Evolutionary conservation across 2,797 vertebrate species (phyloP).

Genomic region (Chelon labrosus): DNA sequence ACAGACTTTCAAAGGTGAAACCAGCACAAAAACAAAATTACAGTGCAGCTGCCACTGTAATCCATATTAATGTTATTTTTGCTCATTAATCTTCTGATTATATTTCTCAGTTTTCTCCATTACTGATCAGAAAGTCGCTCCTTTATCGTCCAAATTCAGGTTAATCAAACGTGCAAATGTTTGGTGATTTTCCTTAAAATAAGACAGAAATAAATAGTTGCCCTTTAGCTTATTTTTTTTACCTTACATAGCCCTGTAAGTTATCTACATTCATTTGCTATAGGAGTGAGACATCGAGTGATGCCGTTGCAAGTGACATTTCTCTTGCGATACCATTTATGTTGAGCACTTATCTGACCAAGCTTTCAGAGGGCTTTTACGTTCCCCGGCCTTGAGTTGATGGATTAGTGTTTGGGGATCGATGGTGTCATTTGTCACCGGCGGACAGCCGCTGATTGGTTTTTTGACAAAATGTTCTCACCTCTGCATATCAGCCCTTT

Average conservation of each 20-base stretch:
- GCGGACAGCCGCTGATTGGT: slow-evolving; percentile 26
- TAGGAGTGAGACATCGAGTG: slow-evolving; percentile 10
- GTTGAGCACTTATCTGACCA: not conserved
- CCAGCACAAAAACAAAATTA: not conserved
- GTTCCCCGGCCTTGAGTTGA: slow-evolving; percentile 26
- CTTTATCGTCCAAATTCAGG: not conserved
- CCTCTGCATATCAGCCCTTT: not conserved
- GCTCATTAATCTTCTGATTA: not conserved
- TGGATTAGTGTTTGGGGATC: slow-evolving; percentile 12
- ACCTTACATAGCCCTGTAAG: not conserved
- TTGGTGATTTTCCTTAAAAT: too few relatives aligned
- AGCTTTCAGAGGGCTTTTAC: not conserved
- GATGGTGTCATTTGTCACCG: not conserved
- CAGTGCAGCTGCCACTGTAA: too few relatives aligned
- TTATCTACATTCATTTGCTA: not conserved
- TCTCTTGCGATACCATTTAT: not conserved
- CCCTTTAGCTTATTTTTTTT: too few relatives aligned
- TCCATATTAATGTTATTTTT: not conserved
- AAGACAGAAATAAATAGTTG: too few relatives aligned
- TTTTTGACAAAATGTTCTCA: slow-evolving; percentile 42
- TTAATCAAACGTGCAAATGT: not conserved
- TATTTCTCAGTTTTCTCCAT: not conserved
- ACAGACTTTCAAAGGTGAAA: not conserved
- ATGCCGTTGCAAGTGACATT: not conserved
- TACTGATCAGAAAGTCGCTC: not conserved